Conservation (phyloP, 2,797 vertebrate genomes). For the Hybognathus amarus region DNA sequence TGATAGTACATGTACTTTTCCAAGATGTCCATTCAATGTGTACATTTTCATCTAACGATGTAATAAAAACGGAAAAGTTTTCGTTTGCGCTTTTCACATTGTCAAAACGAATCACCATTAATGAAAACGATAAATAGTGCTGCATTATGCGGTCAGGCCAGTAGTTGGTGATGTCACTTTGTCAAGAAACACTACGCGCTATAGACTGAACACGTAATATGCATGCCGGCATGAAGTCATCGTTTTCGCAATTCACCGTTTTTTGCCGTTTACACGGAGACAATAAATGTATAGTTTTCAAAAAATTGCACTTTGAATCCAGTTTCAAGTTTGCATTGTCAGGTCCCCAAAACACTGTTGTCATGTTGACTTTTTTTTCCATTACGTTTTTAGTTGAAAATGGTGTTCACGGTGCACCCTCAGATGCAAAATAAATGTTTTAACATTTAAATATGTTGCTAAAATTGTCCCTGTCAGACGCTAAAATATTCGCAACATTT, state of each 20-base stretch:
- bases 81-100: background rate
- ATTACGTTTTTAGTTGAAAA: no score
- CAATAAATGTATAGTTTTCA: background rate
- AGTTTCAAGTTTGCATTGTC: background rate
- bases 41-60: background rate
- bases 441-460: background rate
- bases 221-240: background rate
- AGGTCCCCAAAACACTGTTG: background rate
- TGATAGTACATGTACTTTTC: background rate
- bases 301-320: background rate
- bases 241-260: background rate
- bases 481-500: background rate
- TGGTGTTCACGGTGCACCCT: background rate
- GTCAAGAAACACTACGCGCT: background rate
- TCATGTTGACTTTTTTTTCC: rapidly evolving
- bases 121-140: background rate
- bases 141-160: background rate
- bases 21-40: background rate
- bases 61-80: background rate
- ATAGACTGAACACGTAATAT: background rate
- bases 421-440: background rate
- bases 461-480: background rate
- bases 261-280: background rate
- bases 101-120: background rate
- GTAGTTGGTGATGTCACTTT: background rate